phyloP scores from a whole-genome alignment of 1,140 invertebrate genomes.

The Drosophila athabasca region DNA sequence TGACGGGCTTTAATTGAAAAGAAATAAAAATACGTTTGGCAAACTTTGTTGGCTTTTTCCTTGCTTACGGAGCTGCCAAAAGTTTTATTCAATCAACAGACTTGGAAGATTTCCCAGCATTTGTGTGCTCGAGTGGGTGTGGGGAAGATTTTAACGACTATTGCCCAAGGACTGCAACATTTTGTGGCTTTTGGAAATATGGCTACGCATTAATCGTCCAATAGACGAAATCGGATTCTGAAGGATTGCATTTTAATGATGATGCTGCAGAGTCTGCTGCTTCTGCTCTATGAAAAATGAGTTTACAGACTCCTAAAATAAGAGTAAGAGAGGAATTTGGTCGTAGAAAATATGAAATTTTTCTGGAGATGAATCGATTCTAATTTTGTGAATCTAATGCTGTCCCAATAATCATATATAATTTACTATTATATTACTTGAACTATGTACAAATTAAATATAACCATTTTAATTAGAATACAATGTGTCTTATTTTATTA shows the following conservation, averaged over 20 bases:
- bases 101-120: conserved; percentile 35
- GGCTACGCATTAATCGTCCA: conserved; percentile 34
- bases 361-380: too few species aligned
- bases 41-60: conserved; percentile 45
- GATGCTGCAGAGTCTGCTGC: neutral
- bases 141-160: conserved; percentile 22
- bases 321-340: too few species aligned
- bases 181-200: conserved; percentile 31
- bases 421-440: too few species aligned
- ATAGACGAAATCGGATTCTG: conserved; percentile 14
- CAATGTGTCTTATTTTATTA: too few species aligned
- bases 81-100: conserved; percentile 65
- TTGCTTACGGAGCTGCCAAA: conserved; percentile 7
- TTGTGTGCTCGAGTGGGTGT: neutral
- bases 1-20: conserved; percentile 56
- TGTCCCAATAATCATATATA: too few species aligned
- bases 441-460: too few species aligned
- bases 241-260: conserved; percentile 41
- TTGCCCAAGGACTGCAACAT: conserved; percentile 14
- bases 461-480: too few species aligned
- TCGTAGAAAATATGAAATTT: too few species aligned
- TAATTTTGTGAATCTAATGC: too few species aligned
- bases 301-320: too few species aligned
- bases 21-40: conserved; percentile 56
- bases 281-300: too few species aligned